A percentile compares a stretch with the other conserved stretches of the same genome.
These are phyloP conservation scores for Tinea pellionella DNA, from an alignment of 2,888 invertebrate species.

Conservation along the genomic window DNA sequence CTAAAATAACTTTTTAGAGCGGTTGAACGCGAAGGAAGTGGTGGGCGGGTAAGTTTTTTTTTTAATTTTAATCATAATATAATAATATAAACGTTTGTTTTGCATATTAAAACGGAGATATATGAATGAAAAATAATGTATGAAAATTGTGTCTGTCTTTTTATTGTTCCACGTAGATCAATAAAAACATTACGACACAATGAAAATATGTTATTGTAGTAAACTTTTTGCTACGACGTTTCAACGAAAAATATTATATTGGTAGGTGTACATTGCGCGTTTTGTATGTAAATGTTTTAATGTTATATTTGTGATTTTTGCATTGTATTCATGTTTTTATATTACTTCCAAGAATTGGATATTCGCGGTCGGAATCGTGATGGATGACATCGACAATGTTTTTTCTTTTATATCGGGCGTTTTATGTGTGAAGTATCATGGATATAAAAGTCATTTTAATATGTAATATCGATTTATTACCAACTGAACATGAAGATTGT, in stretches of 20 bases:
- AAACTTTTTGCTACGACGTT: neutral
- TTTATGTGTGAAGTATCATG: neutral
- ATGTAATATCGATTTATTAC: neutral
- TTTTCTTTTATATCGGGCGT: neutral
- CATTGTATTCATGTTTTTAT: no score
- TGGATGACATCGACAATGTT: neutral
- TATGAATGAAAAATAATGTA: neutral
- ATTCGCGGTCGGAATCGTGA: neutral
- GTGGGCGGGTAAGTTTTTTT: no score
- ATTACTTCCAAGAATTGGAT: neutral
- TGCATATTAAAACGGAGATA: no score
- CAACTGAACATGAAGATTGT: no score
- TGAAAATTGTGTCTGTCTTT: neutral
- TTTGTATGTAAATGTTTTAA: neutral
- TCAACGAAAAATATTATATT: neutral
- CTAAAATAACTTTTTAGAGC: no score
- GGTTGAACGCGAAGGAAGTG: no score
- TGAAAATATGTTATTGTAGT: neutral
- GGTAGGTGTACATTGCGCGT: neutral
- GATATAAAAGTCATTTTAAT: neutral
- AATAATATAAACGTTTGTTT: no score
- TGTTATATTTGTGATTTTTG: neutral
- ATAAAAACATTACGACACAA: neutral
- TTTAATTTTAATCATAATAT: no score
- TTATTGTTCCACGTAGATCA: neutral